Conservation (phyloP, 2,888 invertebrate genomes). For the Thera obeliscata region DNA sequence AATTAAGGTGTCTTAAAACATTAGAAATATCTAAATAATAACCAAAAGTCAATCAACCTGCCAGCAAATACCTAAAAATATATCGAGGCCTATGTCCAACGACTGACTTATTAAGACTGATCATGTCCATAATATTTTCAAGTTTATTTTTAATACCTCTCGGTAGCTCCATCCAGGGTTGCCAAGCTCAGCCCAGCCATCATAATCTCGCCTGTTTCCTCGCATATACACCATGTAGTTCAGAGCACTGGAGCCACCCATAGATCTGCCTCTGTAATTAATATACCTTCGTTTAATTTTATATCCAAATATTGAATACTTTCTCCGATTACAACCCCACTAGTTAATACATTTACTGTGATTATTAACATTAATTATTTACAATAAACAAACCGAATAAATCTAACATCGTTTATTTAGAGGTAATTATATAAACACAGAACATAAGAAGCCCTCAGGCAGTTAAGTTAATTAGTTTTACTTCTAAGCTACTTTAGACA, state of each 20-base stretch:
- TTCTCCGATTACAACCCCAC: neutral
- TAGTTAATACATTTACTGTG: neutral
- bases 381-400: neutral
- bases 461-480: neutral
- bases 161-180: constrained; percentile 87
- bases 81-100: too few species aligned
- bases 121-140: too few species aligned
- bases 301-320: neutral
- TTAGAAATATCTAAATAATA: too few species aligned
- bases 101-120: too few species aligned
- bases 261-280: constrained; percentile 82
- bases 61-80: too few species aligned
- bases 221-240: constrained; percentile 88
- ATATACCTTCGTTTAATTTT: neutral
- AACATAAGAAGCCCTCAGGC: neutral
- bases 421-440: neutral
- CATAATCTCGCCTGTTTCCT: constrained; percentile 85
- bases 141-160: constrained; percentile 65
- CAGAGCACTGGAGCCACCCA: constrained; percentile 88
- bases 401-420: neutral
- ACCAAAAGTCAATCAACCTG: too few species aligned
- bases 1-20: too few species aligned
- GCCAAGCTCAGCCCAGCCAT: constrained; percentile 86
- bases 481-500: neutral
- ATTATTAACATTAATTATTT: neutral